Base-by-base conservation (phyloP, 2,888 invertebrate species). In the Tholera decimalis region DNA sequence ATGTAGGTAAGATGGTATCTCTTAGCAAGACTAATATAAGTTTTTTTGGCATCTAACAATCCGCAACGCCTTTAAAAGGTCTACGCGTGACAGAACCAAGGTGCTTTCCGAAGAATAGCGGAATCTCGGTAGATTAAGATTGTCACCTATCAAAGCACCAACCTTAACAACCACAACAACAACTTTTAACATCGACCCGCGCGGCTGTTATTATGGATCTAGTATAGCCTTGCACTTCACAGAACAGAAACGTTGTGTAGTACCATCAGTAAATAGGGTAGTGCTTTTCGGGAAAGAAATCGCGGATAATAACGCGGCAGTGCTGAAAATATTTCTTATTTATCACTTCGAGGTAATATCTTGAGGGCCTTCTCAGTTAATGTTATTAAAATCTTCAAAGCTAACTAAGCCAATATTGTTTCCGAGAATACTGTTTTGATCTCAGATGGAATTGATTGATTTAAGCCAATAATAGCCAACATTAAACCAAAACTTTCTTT, bases 251-350 rank as follows among this genome's bases (percentile, higher is more conserved):
- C n/a, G 22, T 30, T 37, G 37, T 51, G 49, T 58, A 54, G 55
- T 55, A 20, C 43, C 58, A 71, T 59, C 47, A 73, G 77, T 56
- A 65, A 77, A 77, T 77, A 56, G 26, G 22, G 47, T 73, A 77
- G 77, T 77, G 53, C 77, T 66, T 74, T 72, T n/a, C 35, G 51
- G 59, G 41, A 54, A 57, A 54, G 77, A 59, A 72, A 77, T 77
- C 46, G 77, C 55, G 41, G 13, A 37, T 35, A 47, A 37, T 51
- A 71, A 64, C 51, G 60, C 41, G 37, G 63, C 44, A 35, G 28
- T 56, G 33, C 44, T 47, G 49, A 66, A 68, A 57, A 57, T 72
- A 56, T 77, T 77, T 69, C 46, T 57, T 65, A 59, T 59, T 77
- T 72, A 53, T 33, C 41, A 56, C 55, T 65, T 54, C 35, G 8